Evolutionary conservation across 2,888 invertebrate genomes (phyloP).

Genomic region (Pharmacophagus antenor): DNA sequence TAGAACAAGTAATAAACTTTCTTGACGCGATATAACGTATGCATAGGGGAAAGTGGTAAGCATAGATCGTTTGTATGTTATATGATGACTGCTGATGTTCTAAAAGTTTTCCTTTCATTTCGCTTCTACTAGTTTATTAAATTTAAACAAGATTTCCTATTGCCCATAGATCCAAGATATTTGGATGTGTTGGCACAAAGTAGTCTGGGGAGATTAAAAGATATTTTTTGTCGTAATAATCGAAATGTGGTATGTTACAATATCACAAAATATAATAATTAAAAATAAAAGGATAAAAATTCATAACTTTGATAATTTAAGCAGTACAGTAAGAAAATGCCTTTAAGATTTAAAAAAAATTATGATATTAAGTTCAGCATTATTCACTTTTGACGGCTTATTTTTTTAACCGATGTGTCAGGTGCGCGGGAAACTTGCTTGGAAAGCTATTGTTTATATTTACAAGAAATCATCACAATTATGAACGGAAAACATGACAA

Average conservation of each 20-base stretch:
- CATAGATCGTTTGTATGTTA: conserved; percentile 15
- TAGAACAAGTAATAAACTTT: background rate
- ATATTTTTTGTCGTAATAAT: too few species aligned
- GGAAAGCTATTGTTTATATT: conserved; percentile 13
- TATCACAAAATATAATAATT: too few species aligned
- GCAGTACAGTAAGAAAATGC: too few species aligned
- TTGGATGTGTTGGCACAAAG: background rate
- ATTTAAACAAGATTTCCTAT: background rate
- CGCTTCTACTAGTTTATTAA: conserved; percentile 3
- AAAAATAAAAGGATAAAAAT: too few species aligned
- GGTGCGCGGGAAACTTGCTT: conserved; percentile 4
- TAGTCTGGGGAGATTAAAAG: too few species aligned
- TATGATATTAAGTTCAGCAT: too few species aligned
- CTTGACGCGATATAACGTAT: background rate
- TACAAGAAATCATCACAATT: conserved; percentile 12
- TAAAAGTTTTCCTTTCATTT: conserved; percentile 9
- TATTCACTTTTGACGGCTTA: background rate
- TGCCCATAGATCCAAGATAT: background rate
- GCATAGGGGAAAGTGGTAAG: conserved; percentile 17
- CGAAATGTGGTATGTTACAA: too few species aligned
- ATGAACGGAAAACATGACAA: conserved; percentile 2
- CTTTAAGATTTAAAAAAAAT: too few species aligned
- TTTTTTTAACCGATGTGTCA: background rate
- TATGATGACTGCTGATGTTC: conserved; percentile 6
- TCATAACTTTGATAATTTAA: too few species aligned